These are phyloP conservation scores for Hylyphantes graminicola DNA, from an alignment of 1,140 invertebrate species.

Conservation along the genomic window DNA sequence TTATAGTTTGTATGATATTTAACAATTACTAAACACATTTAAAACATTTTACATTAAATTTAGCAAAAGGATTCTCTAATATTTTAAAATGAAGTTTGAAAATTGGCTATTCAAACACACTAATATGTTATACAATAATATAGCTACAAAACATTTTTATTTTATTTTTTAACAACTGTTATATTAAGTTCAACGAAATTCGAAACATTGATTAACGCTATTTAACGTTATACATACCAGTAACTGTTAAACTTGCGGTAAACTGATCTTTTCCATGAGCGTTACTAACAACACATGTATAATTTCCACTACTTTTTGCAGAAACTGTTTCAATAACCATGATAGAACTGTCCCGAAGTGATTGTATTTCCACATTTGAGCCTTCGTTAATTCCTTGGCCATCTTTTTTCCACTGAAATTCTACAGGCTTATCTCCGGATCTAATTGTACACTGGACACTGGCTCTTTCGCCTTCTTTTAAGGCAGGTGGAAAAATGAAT, in stretches of 20 bases:
- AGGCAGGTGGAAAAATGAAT: slow-evolving; percentile 34
- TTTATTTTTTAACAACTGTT: no score
- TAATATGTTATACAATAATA: no score
- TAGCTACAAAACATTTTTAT: no score
- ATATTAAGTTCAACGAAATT: no score
- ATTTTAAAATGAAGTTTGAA: no score
- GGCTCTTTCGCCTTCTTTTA: slow-evolving; percentile 31
- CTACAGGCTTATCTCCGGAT: slow-evolving; percentile 27
- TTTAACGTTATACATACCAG: slow-evolving; percentile 71
- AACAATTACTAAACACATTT: no score
- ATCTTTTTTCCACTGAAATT: slow-evolving; percentile 47
- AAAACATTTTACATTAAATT: no score
- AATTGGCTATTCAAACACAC: no score
- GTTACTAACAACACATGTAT: slow-evolving; percentile 74
- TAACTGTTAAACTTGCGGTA: slow-evolving; percentile 76
- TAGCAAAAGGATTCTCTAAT: no score
- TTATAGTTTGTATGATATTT: no score
- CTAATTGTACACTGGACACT: slow-evolving; percentile 32
- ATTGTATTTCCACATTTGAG: slow-evolving; percentile 26
- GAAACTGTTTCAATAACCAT: slow-evolving; percentile 37
- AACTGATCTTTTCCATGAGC: slow-evolving; percentile 74
- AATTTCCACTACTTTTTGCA: slow-evolving; percentile 62
- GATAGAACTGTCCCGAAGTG: slow-evolving; percentile 20
- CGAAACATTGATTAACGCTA: no score
- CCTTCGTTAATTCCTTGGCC: neutral